Percentiles rank a stretch among this genome's conserved stretches.
Evolutionary conservation across 2,888 invertebrate species (phyloP).

Genomic region (Synergus gifuensis): DNA sequence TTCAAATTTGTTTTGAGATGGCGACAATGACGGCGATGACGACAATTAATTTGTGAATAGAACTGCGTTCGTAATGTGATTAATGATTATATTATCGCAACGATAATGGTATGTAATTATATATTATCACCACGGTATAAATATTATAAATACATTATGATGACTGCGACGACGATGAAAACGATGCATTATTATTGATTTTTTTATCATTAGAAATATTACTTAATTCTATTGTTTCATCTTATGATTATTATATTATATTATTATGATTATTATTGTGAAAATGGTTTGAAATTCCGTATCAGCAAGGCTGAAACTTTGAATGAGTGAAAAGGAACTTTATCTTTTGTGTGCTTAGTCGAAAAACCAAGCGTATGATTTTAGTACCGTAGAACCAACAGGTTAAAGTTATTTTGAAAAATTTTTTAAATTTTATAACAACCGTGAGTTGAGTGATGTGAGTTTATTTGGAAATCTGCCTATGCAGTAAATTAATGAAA

Average conservation of each 20-base stretch:
- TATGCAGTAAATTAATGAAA: neutral
- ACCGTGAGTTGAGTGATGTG: neutral
- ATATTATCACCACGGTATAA: conserved; percentile 62
- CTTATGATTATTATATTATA: conserved; percentile 21
- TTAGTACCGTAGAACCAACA: conserved; percentile 42
- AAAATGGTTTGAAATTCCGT: conserved; percentile 4
- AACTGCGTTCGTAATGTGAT: conserved; percentile 63
- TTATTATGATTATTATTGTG: conserved; percentile 51
- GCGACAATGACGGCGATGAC: conserved; percentile 45
- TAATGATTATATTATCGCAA: conserved; percentile 64
- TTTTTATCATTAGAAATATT: conserved; percentile 50
- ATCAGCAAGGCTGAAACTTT: neutral
- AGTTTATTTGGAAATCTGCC: neutral
- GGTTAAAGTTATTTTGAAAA: conserved; percentile 44
- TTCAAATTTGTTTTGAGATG: conserved; percentile 54
- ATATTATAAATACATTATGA: conserved; percentile 68
- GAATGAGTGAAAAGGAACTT: conserved; percentile 44
- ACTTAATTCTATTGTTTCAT: conserved; percentile 31
- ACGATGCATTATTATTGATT: conserved; percentile 44
- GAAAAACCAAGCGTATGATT: conserved; percentile 45
- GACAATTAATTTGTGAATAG: conserved; percentile 64
- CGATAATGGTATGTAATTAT: conserved; percentile 61
- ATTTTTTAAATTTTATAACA: conserved; percentile 41
- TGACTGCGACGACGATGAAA: conserved; percentile 46
- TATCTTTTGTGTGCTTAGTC: conserved; percentile 53